Conservation (phyloP, 2,797 vertebrate genomes). For the Sciurus carolinensis region DNA sequence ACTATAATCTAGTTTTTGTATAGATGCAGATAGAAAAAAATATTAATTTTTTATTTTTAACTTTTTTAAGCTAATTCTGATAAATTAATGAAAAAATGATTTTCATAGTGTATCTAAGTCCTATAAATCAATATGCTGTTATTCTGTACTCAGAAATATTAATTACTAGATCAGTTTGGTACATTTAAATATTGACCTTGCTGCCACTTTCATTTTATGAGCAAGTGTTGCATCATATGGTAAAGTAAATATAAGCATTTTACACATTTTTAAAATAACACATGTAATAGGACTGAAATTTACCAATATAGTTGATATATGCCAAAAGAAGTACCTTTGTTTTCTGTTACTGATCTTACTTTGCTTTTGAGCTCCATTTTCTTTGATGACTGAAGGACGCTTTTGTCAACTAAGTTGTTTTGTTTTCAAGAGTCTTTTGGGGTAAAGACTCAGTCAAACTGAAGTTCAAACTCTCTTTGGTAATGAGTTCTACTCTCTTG, state of each 20-base stretch:
- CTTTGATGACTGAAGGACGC: neutral
- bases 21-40: neutral
- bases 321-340: neutral
- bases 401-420: constrained; percentile 13
- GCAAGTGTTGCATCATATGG: neutral
- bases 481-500: neutral
- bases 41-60: constrained; percentile 41
- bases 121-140: neutral
- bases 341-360: neutral
- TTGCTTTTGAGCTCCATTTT: neutral
- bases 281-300: neutral
- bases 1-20: neutral
- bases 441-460: neutral
- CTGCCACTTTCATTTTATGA: constrained; percentile 50
- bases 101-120: neutral
- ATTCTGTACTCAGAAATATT: constrained; percentile 39
- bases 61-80: constrained; percentile 50
- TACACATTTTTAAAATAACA: constrained; percentile 36
- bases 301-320: neutral
- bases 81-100: constrained; percentile 7
- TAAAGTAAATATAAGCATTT: neutral
- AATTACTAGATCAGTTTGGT: neutral
- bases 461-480: neutral
- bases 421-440: neutral
- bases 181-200: neutral